Base-by-base conservation (phyloP, 2,797 vertebrate species). In the Rhinatrema bivittatum region DNA sequence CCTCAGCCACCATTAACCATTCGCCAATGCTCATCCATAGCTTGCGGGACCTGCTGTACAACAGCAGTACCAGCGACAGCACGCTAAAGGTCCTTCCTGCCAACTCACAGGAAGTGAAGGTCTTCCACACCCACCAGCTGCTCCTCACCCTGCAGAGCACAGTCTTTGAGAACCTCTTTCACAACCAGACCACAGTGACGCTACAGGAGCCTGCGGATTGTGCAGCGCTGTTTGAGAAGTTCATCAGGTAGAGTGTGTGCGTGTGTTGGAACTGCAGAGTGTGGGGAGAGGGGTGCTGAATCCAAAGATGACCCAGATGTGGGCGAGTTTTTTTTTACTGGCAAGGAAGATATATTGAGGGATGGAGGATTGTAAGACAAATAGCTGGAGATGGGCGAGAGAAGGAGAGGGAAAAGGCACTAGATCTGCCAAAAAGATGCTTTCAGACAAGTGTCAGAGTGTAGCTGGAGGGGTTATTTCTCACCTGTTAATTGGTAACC, bases 111-210 rank as follows among this genome's bases (percentile, higher is more conserved):
- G 93, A 97, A 73, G 87, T 94, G 58, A 94, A 92, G 27, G 85
- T 93, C 65, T 84, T 96, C 64, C 87, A 90, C 42, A 74, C 79
- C 3, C 94, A 97, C 70, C 60, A 87, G 16, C 74, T 98, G 78
- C 75, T 98, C 34, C 87, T 97, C 23, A 68, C 79, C 12, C 81
- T 97, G 52, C 94, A 96, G 71, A 97, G 94, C 8, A 50, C 79
- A 20, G 77, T 82, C 25, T 87, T 98, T 0, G 77, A 82, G 50
- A 84, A 74, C 43, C 72, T 93, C 58, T 70, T 97, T 68, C 68
- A 37, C 28, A 82, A 74, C 60, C 81, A 81, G 43, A 96, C 87
- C 1, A 25, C 74, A 10, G 55, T 76, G 32, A 65, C 53, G 4
- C 65, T 98, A 47, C 65, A 85, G 1, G 94, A 97, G 68, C 79